phyloP scores from a whole-genome alignment of 1,140 invertebrate species.

The Xylocopa sonorina region DNA sequence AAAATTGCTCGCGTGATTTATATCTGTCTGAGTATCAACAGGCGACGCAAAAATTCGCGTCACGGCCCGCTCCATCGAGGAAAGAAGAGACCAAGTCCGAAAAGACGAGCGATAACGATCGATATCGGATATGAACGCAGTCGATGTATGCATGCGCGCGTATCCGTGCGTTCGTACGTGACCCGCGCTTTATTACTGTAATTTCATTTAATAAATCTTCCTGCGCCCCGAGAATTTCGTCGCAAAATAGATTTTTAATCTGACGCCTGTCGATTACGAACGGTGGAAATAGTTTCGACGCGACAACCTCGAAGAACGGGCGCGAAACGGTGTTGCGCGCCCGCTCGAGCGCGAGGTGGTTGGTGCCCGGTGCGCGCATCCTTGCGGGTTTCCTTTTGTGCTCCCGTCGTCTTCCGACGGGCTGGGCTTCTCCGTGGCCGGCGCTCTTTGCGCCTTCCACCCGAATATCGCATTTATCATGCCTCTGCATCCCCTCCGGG shows the following conservation, averaged over 20 bases:
- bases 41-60: too few species aligned
- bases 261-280: conserved; percentile 61
- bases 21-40: too few species aligned
- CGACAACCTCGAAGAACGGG: neutral
- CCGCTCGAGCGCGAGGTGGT: too few species aligned
- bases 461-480: conserved; percentile 66
- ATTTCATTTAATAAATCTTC: conserved; percentile 72
- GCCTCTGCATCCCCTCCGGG: conserved; percentile 42
- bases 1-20: too few species aligned
- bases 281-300: conserved; percentile 53
- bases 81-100: too few species aligned
- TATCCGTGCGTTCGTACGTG: too few species aligned
- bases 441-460: conserved; percentile 29
- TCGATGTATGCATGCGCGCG: too few species aligned
- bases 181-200: conserved; percentile 63
- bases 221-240: conserved; percentile 18
- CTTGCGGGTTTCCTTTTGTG: conserved; percentile 24
- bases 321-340: neutral
- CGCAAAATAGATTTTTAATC: conserved; percentile 70
- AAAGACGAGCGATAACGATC: neutral
- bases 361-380: neutral
- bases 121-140: conserved; percentile 24
- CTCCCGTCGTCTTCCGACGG: conserved; percentile 31
- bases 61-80: too few species aligned
- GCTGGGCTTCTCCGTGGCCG: neutral